Evolutionary conservation across 2,888 invertebrate genomes (phyloP), one percentile per base, ranked within the genome.

Genomic region (Nomada hirtipes): DNA sequence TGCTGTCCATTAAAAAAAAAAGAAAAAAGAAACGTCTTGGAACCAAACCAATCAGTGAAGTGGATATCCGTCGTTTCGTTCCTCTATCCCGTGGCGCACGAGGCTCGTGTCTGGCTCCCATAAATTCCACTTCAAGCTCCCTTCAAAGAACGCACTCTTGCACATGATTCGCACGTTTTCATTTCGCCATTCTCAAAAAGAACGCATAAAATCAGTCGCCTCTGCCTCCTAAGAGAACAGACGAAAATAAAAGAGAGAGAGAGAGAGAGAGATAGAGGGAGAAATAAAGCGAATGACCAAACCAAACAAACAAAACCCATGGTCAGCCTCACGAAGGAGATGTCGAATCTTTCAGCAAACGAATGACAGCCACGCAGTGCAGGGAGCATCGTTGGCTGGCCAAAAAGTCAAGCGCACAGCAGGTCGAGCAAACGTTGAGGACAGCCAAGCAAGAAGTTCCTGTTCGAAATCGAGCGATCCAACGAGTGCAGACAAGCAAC

Each of bases 371-470:
- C 82, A 95, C 95, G 90, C 96, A 97, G 94, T 97, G 98, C 94
- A 95, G 98, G 92, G 96, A 97, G 83, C 98, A 99, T 94, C 96
- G 95, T 89, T 99, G 99, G 99, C 95, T 99, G 87, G 94, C 95
- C 91, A 95, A 96, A 91, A 95, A 65, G 82, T 7, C 36, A 7
- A 36, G 36, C 36, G 36, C 36, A 36, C 86, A 79, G 85, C 74
- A 53, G 76, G 26, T 53, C 50, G 63, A 82, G 57, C n/a, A 26
- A 69, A 71, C 50, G 36, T 10, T 3, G 29, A 11, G 9, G 44
- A 15, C 2, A 23, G 7, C 36, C 4, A 68, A 59, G 10, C 20
- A 65, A 1, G 13, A 69, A n/a, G 7, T 47, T 1, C 23, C 20
- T 4, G 15, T 26, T 18, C 53, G 91, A 60, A 89, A 91, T 60